phyloP scores from a whole-genome alignment of 1,140 invertebrate genomes.

The Wasmannia auropunctata region DNA sequence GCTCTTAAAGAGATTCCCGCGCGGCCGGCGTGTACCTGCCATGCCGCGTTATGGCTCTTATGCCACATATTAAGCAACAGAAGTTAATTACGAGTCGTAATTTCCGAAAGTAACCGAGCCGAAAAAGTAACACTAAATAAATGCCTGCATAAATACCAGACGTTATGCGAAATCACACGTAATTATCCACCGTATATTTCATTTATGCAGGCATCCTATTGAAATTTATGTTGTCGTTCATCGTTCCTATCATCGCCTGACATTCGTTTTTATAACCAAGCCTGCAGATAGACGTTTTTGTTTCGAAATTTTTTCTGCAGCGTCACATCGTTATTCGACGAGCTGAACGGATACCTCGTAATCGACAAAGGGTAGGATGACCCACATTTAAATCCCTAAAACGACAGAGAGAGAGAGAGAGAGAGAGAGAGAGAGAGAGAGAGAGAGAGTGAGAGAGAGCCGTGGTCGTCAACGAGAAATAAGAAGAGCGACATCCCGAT shows the following conservation, averaged over 20 bases:
- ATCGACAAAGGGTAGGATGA: constrained; percentile 54
- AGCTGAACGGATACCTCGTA: background rate
- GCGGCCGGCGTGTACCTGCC: constrained; percentile 10
- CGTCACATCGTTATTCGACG: background rate
- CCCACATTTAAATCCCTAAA: constrained; percentile 61
- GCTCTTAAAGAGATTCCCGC: constrained; percentile 58
- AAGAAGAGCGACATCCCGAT: constrained; percentile 22
- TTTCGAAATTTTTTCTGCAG: constrained; percentile 13
- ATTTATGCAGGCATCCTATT: background rate
- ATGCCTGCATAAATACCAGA: background rate
- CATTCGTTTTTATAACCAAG: constrained; percentile 6
- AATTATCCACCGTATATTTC: background rate
- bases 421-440: constrained; percentile 7
- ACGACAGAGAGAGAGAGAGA: constrained; percentile 16
- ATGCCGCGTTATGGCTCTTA: background rate
- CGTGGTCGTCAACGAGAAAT: constrained; percentile 55
- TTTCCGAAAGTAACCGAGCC: background rate
- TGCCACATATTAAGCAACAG: background rate
- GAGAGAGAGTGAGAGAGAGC: no score
- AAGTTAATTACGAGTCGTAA: constrained; percentile 12
- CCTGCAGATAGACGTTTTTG: background rate
- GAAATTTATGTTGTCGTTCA: background rate
- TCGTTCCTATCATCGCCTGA: background rate
- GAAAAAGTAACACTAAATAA: background rate
- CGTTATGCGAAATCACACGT: background rate